Base-by-base conservation (phyloP, 2,888 invertebrate species). In the Cephus pulcher region DNA sequence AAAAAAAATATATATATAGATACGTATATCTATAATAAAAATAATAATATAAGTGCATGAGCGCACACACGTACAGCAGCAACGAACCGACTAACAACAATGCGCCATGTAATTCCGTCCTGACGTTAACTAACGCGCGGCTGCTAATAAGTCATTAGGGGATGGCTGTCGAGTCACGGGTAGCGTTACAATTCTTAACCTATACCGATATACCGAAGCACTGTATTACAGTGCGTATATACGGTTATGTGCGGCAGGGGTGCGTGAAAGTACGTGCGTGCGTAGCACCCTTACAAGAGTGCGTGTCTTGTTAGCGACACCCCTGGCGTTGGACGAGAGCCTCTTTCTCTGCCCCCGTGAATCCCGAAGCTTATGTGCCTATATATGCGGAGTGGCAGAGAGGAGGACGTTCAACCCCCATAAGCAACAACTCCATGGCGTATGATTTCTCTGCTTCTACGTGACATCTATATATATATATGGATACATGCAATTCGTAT, bases 261-360 rank as follows among this genome's bases (percentile, higher is more conserved):
- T 74, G 75, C 69, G 73, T 37, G 56, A 34, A 71, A 40, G 76
- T n/a, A 71, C 78, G 82, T 75, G 79, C 76, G 82, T 79, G 84
- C 81, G 85, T 88, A 86, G 85, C 85, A 86, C 84, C 87, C 86
- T 88, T 86, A 84, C 40, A 83, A 87, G 86, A 86, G 85, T 86
- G 87, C 86, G 88, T 88, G 89, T 90, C 91, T 91, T 91, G 91
- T 91, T 91, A 91, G 90, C 88, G 87, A 91, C 91, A 91, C 91
- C 90, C 91, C 88, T 87, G 89, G 90, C 87, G 89, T 89, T 88
- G 89, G 86, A 89, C 88, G 88, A 90, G 89, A 88, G 88, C 86
- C 89, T 90, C 88, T 84, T 69, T 69, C n/a, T 30, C 71, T 68
- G 12, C 74, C 71, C 74, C 82, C 71, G 32, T 71, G 71, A 12